These are phyloP conservation scores for Salvelinus fontinalis DNA, from an alignment of 2,113 vertebrate genomes.

Conservation along the genomic window DNA sequence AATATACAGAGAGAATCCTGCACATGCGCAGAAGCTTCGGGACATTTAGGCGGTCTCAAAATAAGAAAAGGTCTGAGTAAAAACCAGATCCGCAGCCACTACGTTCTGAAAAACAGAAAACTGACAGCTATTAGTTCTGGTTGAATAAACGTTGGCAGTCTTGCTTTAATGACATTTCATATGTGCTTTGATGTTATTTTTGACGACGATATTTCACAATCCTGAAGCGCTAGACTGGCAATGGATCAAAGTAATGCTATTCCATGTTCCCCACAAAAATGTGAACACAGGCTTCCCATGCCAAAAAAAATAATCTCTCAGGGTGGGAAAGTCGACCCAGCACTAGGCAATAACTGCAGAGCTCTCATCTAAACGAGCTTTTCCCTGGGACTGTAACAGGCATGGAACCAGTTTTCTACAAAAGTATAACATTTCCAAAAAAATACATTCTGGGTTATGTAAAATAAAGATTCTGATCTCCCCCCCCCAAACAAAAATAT, in stretches of 20 bases:
- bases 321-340: background rate
- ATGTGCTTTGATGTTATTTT: conserved; percentile 35
- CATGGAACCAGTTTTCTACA: background rate
- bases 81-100: no score
- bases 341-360: conserved; percentile 1
- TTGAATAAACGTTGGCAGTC: background rate
- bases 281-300: conserved; percentile 19
- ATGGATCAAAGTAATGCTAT: conserved; percentile 15
- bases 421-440: background rate
- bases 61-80: no score
- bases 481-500: background rate
- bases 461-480: background rate
- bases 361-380: background rate
- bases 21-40: no score
- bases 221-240: conserved; percentile 7
- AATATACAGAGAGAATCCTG: no score
- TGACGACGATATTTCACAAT: background rate
- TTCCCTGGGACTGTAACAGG: background rate
- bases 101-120: background rate
- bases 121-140: background rate
- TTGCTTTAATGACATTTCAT: conserved; percentile 11
- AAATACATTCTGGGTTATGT: background rate
- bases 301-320: conserved; percentile 41
- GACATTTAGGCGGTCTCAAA: no score
- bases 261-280: conserved; percentile 66